These are phyloP conservation scores for Sphenopsis melanotis DNA, from an alignment of 2,797 vertebrate species.

Conservation along the genomic window DNA sequence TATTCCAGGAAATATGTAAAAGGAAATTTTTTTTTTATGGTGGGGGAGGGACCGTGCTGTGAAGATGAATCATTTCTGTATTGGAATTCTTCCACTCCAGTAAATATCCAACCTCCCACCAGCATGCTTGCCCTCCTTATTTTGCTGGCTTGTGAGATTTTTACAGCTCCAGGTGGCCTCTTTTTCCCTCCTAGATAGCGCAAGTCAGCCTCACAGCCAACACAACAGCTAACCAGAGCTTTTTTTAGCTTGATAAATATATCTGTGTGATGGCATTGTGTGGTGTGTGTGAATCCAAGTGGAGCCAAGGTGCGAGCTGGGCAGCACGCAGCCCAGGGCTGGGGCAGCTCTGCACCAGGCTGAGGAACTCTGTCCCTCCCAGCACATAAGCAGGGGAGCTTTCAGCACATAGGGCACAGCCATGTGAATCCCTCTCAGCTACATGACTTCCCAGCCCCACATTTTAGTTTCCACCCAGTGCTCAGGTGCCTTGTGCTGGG, in stretches of 20 bases:
- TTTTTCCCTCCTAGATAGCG: not conserved
- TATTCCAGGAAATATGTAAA: not conserved
- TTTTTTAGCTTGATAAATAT: conserved; percentile 25
- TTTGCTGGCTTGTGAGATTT: not conserved
- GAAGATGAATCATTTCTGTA: not conserved
- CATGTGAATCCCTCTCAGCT: not conserved
- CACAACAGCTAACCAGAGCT: not conserved
- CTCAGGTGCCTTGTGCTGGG: accelerated
- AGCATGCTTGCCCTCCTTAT: not conserved
- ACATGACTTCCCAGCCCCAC: not conserved
- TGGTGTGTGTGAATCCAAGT: not conserved
- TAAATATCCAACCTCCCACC: not conserved
- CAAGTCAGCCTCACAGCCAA: not conserved
- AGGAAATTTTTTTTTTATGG: not conserved
- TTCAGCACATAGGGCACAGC: not conserved
- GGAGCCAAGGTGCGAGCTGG: not conserved
- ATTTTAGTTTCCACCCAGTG: not conserved
- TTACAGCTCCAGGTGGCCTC: not conserved
- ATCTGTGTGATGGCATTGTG: not conserved
- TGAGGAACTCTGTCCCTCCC: not conserved
- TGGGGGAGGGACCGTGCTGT: not conserved
- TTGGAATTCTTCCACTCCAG: not conserved
- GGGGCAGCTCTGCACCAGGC: not conserved
- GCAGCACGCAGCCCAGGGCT: not conserved
- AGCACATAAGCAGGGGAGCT: not conserved